Evolutionary conservation across 1,140 invertebrate species (phyloP).

Genomic region (Saccostrea glomerata): DNA sequence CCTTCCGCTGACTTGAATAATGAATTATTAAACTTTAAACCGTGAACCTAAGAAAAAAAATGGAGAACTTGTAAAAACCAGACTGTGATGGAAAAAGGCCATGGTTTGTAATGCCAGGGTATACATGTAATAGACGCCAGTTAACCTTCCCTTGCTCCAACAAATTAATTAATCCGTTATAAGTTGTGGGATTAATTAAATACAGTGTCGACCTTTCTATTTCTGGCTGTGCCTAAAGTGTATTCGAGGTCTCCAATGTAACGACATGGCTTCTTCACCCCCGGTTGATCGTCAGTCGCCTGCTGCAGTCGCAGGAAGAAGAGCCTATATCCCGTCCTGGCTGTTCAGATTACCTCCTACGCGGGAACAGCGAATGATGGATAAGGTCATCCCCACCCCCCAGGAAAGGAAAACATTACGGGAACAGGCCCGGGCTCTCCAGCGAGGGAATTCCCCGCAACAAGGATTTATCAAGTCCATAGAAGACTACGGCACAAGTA

Average conservation of each 20-base stretch:
- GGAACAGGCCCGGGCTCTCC: constrained; percentile 6
- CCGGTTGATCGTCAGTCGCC: neutral
- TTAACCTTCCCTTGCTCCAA: neutral
- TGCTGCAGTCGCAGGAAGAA: neutral
- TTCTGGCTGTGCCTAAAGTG: neutral
- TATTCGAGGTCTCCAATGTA: neutral
- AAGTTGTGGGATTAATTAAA: constrained; percentile 28
- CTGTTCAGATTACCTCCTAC: constrained; percentile 35
- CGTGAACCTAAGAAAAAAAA: neutral
- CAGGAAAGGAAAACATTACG: neutral
- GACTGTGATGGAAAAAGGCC: no score
- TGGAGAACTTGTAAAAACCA: neutral
- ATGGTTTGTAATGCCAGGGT: neutral
- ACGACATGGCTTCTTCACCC: neutral
- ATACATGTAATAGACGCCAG: neutral
- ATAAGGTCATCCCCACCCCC: constrained; percentile 10
- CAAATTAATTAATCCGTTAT: constrained; percentile 29
- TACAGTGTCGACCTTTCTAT: neutral
- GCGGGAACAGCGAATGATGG: constrained; percentile 37
- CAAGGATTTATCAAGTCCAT: neutral
- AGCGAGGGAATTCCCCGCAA: neutral
- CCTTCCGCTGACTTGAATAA: neutral
- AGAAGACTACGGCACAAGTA: neutral
- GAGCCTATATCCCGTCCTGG: constrained; percentile 18
- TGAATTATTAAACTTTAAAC: neutral